Conservation (phyloP, 1,140 invertebrate species). For the Goniozus legneri region DNA sequence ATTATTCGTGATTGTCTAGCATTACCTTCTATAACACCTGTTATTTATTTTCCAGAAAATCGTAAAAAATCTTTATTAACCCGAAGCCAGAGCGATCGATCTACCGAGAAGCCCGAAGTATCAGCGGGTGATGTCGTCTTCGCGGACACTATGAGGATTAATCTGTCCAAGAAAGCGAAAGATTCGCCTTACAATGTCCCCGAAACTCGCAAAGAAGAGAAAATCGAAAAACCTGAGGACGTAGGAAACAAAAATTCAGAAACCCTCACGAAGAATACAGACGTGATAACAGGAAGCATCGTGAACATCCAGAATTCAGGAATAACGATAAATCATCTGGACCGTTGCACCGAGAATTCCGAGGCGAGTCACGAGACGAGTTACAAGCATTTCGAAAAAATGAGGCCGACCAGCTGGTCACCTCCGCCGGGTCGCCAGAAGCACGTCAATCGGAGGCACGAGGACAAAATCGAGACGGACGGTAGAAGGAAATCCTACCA, state of each 20-base stretch:
- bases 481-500: neutral
- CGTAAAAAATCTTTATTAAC: slow-evolving; percentile 23
- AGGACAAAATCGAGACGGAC: neutral
- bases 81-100: slow-evolving; percentile 47
- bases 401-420: slow-evolving; percentile 48
- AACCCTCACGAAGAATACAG: neutral
- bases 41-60: slow-evolving; percentile 21
- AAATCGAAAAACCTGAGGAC: neutral
- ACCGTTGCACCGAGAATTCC: neutral
- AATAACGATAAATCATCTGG: too few relatives aligned
- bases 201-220: neutral
- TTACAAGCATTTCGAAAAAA: slow-evolving; percentile 38
- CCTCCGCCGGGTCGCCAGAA: slow-evolving; percentile 39
- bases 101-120: slow-evolving; percentile 29
- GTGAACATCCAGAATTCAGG: too few relatives aligned
- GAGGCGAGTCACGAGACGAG: slow-evolving; percentile 9
- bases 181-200: neutral
- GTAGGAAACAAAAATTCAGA: neutral
- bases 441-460: slow-evolving; percentile 5
- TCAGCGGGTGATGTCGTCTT: slow-evolving; percentile 48
- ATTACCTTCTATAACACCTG: too few relatives aligned
- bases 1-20: too few relatives aligned
- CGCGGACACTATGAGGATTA: slow-evolving; percentile 75
- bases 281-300: too few relatives aligned
- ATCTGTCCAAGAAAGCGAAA: slow-evolving; percentile 57